A percentile compares a stretch with the other conserved stretches of the same genome.
Conservation (phyloP, 2,888 invertebrate genomes). For the Metallyticus violacea region DNA sequence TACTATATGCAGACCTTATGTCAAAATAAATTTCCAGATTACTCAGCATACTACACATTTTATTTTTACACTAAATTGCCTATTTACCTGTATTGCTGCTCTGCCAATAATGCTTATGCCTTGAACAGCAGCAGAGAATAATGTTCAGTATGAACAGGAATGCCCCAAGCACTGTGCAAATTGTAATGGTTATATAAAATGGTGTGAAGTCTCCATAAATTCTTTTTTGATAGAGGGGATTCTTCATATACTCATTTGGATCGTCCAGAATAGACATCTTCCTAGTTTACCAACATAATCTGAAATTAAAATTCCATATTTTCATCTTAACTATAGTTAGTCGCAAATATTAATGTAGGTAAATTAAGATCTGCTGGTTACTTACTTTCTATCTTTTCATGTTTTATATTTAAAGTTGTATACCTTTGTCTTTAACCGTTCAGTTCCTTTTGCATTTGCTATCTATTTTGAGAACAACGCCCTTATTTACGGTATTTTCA, state of each 20-base stretch:
- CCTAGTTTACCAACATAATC: background rate
- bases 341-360: background rate
- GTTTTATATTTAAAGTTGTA: too few species aligned
- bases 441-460: too few species aligned
- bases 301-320: background rate
- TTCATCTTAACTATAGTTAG: background rate
- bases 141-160: slow-evolving; percentile 73
- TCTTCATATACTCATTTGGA: slow-evolving; percentile 13
- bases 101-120: slow-evolving; percentile 77
- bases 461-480: background rate
- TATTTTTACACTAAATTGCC: too few species aligned
- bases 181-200: slow-evolving; percentile 78
- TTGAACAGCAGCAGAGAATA: slow-evolving; percentile 77
- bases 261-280: slow-evolving; percentile 19
- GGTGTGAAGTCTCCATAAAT: slow-evolving; percentile 69
- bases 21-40: too few species aligned
- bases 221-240: slow-evolving; percentile 4
- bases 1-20: too few species aligned
- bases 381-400: background rate
- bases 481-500: background rate
- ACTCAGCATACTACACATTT: too few species aligned
- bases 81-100: slow-evolving; percentile 71
- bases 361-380: background rate
- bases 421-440: background rate
- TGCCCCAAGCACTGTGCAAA: slow-evolving; percentile 70